Base-by-base conservation (phyloP, 2,797 vertebrate genomes). In the Philypnodon macrostomus region DNA sequence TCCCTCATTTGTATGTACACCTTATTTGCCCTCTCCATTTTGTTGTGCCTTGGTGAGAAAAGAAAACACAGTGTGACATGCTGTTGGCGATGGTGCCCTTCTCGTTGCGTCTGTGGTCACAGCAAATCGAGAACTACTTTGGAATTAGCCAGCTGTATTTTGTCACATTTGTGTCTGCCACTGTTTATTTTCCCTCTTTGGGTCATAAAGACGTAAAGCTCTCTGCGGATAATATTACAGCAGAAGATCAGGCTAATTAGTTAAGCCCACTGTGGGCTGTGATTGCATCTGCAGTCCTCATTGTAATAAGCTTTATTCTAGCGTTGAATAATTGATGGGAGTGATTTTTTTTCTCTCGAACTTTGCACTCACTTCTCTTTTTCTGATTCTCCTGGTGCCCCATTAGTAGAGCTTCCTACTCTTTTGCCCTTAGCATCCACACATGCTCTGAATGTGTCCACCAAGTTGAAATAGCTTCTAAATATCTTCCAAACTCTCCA, bases 311-410 rank as follows among this genome's bases (percentile, higher is more conserved):
- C 42, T 53, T 48, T 30, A 17, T 35, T 65, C 52, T 16, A 53
- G 62, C 53, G 53, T 61, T 81, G 64, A 73, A 72, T 77, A 64
- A 83, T 70, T 77, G 31, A 75, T 73, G 35, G 37, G 15, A 14
- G 35, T 52, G 70, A 47, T 52, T 10, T 34, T 31, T 42, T 30
- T 49, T 42, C 13, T 38, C 26, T 24, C 9, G 6, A 57, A 35
- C 13, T 46, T 23, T 23, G 17, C 26, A 61, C 57, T 39, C 50
- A 66, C 53, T 45, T 14, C 54, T 18, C 45, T 48, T 23, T 40
- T 9, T 44, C 40, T 2, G 24, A 47, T 39, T 80, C 67, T 82
- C 64, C 58, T 2, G 55, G 48, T 63, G 21, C 51, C 61, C 74
- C 33, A 79, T 80, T 75, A 80, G 63, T 66, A 38, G 26, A 62